Conservation (phyloP, 2,888 invertebrate species). For the Ochropacha duplaris region DNA sequence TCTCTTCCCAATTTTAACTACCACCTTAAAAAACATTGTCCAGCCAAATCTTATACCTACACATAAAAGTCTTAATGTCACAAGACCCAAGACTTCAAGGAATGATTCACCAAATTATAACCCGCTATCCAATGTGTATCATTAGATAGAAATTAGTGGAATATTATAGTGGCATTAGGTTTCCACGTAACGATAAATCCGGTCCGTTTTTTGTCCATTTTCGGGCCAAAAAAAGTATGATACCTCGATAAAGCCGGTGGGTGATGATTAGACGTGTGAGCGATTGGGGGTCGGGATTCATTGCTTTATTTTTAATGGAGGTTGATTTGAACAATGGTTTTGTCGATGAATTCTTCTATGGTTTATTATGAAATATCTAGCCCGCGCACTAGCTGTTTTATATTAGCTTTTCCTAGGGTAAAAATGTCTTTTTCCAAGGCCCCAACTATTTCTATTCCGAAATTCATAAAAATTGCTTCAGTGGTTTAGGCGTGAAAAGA, state of each 20-base stretch:
- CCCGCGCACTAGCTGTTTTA: too few species aligned
- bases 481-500: too few species aligned
- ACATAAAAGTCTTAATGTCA: neutral
- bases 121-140: slow-evolving; percentile 38
- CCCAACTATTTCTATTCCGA: too few species aligned
- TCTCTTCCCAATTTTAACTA: too few species aligned
- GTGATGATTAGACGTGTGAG: slow-evolving; percentile 41
- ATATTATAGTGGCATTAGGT: slow-evolving; percentile 60
- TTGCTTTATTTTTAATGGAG: neutral
- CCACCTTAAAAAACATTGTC: too few species aligned
- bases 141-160: slow-evolving; percentile 65
- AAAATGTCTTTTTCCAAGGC: too few species aligned
- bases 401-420: too few species aligned
- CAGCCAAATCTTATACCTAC: too few species aligned
- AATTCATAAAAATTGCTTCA: too few species aligned
- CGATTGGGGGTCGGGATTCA: slow-evolving; percentile 15
- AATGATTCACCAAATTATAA: slow-evolving; percentile 19
- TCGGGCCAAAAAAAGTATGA: slow-evolving; percentile 33
- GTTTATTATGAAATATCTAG: too few species aligned
- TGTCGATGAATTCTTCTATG: neutral
- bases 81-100: neutral
- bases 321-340: neutral
- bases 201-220: slow-evolving; percentile 35
- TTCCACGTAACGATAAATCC: slow-evolving; percentile 44
- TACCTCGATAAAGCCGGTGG: slow-evolving; percentile 36